Evolutionary conservation across 1,140 invertebrate species (phyloP).

Genomic region (Eufriesea mexicana): DNA sequence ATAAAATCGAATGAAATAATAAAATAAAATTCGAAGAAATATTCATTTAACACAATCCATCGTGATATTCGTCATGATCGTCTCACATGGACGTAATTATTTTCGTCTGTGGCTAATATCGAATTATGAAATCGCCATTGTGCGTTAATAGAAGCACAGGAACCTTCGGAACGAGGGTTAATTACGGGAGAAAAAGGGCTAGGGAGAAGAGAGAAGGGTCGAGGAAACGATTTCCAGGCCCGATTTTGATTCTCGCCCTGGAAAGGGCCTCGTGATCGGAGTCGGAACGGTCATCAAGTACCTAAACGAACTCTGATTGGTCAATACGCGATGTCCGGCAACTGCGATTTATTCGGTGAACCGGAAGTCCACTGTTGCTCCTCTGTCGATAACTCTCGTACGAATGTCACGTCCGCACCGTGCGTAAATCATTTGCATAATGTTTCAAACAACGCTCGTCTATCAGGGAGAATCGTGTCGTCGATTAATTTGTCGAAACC

Average conservation of each 20-base stretch:
- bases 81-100: neutral
- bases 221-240: conserved; percentile 27
- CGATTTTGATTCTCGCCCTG: conserved; percentile 55
- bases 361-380: conserved; percentile 73
- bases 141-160: neutral
- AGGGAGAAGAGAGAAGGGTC: no score
- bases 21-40: neutral
- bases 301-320: conserved; percentile 78
- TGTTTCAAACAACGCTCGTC: neutral
- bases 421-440: conserved; percentile 38
- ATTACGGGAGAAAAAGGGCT: neutral
- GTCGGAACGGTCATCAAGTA: conserved; percentile 60
- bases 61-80: no score
- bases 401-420: conserved; percentile 23
- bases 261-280: conserved; percentile 60
- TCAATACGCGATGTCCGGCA: conserved; percentile 81
- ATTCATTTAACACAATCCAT: no score
- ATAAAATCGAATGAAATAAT: neutral
- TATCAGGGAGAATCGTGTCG: neutral
- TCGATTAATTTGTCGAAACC: neutral
- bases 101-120: neutral
- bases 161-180: conserved; percentile 34
- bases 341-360: conserved; percentile 71
- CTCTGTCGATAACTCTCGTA: conserved; percentile 47
- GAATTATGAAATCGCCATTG: conserved; percentile 34